phyloP scores from a whole-genome alignment of 1,140 invertebrate genomes.

The Drosophila ironensis region DNA sequence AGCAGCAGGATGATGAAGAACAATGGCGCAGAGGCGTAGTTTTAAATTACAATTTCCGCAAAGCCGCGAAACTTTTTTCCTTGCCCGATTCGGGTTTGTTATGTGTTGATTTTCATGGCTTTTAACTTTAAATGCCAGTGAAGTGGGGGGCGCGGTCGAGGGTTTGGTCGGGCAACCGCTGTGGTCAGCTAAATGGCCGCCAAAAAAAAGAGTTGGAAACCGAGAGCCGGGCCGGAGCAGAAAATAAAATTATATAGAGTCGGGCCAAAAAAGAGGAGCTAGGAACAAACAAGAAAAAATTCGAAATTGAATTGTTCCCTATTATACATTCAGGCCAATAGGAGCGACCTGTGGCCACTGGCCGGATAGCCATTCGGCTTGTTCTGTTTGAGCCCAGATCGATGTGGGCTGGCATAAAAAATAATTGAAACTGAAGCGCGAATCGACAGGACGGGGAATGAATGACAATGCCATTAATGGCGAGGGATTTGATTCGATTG shows the following conservation, averaged over 20 bases:
- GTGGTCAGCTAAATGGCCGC: conserved; percentile 61
- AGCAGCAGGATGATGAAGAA: background rate
- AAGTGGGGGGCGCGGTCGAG: background rate
- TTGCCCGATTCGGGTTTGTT: conserved; percentile 36
- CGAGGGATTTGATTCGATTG: conserved; percentile 4
- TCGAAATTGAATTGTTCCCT: conserved; percentile 50
- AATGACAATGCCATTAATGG: conserved; percentile 37
- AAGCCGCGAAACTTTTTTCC: conserved; percentile 45
- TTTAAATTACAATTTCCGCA: conserved; percentile 71
- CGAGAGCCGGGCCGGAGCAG: background rate
- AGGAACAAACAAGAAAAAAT: conserved; percentile 29
- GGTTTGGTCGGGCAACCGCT: conserved; percentile 11
- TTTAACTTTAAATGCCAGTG: conserved; percentile 59
- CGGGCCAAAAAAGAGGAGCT: conserved; percentile 10
- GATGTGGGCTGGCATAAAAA: conserved; percentile 27
- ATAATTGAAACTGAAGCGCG: conserved; percentile 37
- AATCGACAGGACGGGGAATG: conserved; percentile 34
- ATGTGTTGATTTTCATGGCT: conserved; percentile 59
- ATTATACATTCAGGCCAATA: conserved; percentile 35
- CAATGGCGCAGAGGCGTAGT: conserved; percentile 36
- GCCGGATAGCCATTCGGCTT: background rate
- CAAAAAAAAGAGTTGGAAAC: conserved; percentile 34
- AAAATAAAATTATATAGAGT: conserved; percentile 57
- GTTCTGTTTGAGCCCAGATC: conserved; percentile 10
- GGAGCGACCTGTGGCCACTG: background rate